A percentile compares a stretch with the other conserved stretches of the same genome.
Conservation (phyloP, 1,140 invertebrate species). For the Papilio glaucus region DNA sequence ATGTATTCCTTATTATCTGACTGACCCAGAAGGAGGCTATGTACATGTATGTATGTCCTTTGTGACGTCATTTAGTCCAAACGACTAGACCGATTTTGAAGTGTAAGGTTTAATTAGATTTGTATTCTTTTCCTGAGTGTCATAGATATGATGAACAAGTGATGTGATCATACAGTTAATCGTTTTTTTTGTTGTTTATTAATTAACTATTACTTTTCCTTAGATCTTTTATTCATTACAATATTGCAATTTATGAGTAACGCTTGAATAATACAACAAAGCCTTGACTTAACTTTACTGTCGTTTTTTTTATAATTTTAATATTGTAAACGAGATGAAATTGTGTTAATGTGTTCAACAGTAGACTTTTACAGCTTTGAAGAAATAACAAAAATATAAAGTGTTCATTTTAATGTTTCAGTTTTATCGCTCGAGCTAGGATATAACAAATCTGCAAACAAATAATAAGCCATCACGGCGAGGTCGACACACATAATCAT, state of each 20-base stretch:
- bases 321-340: not conserved
- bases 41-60: too few species aligned
- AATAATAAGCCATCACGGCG: not conserved
- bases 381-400: not conserved
- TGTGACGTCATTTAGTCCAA: too few species aligned
- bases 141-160: too few species aligned
- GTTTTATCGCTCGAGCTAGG: constrained; percentile 10
- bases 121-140: too few species aligned
- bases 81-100: too few species aligned
- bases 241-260: not conserved
- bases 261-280: not conserved
- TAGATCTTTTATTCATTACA: constrained; percentile 2
- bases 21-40: too few species aligned
- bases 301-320: not conserved
- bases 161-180: too few species aligned
- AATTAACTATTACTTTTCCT: too few species aligned
- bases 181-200: too few species aligned
- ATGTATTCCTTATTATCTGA: too few species aligned
- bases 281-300: not conserved
- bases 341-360: not conserved
- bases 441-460: not conserved
- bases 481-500: not conserved
- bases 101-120: too few species aligned
- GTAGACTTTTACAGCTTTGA: not conserved
- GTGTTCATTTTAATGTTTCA: constrained; percentile 1